A percentile compares a stretch with the other conserved stretches of the same genome.
phyloP scores from a whole-genome alignment of 2,888 invertebrate species.

The Andrena bicolor region DNA sequence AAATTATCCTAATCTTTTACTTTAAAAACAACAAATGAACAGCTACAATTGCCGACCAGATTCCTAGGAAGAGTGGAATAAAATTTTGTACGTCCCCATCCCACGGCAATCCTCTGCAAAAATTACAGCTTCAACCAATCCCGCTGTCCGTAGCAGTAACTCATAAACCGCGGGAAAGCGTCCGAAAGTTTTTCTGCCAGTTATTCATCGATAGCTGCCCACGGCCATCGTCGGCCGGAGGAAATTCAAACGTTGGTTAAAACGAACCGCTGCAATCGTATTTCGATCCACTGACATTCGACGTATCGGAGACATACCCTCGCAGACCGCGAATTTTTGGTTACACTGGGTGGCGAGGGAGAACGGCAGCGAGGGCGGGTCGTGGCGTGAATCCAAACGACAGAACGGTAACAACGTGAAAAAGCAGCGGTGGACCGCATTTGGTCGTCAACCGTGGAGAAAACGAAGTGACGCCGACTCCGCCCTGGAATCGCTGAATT shows the following conservation, averaged over 20 bases:
- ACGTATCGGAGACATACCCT: conserved; percentile 48
- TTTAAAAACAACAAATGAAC: too few relatives aligned
- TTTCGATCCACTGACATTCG: conserved; percentile 50
- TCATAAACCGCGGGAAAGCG: conserved; percentile 19
- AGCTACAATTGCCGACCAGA: too few relatives aligned
- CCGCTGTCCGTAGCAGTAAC: background rate
- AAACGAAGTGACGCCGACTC: conserved; percentile 27
- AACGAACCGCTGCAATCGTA: conserved; percentile 50
- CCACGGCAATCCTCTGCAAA: background rate
- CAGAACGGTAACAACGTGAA: conserved; percentile 40
- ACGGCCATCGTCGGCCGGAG: conserved; percentile 21
- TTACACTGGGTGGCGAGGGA: conserved; percentile 43
- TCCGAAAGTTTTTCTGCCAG: conserved; percentile 51
- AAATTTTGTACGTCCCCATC: too few relatives aligned
- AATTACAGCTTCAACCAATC: background rate
- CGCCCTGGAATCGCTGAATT: conserved; percentile 23
- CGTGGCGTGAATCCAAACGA: conserved; percentile 61
- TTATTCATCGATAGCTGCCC: conserved; percentile 58
- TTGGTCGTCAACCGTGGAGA: conserved; percentile 50
- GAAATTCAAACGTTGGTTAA: conserved; percentile 56
- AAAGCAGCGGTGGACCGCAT: conserved; percentile 40
- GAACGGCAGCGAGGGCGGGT: conserved; percentile 21
- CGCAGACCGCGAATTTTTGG: conserved; percentile 60
- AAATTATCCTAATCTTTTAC: too few relatives aligned
- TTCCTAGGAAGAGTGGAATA: too few relatives aligned